Evolutionary conservation across 2,113 vertebrate species (phyloP), one percentile per base, ranked within the genome.

Genomic region (Acanthisitta chloris): DNA sequence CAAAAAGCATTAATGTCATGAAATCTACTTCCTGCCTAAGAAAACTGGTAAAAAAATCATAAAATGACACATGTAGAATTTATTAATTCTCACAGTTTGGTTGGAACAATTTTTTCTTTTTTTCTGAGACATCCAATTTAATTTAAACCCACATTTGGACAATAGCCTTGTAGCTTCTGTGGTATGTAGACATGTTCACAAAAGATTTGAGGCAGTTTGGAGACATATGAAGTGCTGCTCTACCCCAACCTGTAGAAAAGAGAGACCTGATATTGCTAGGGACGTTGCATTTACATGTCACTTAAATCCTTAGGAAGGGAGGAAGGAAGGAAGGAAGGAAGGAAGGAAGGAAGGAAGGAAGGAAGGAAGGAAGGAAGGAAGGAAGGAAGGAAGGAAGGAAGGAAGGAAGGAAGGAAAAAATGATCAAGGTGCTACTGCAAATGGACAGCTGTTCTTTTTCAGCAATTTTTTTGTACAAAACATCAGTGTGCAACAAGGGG

Each of bases 81-180:
- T 86, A 36, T 40, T 91, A 62, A 45, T 76, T 89, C 48, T 80
- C 46, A 72, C 9, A 89, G 18, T 1, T 81, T 28, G 11, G 2
- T 62, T 81, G 57, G 69, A 89, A 52, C 3, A 14, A 42, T 62
- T 57, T 71, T 14, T 3, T 6, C 17, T 72, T 80, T 86, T 67
- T 86, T 92, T 17, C 52, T 79, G 52, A 93, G 43, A 76, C 15
- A 54, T 72, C 14, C 65, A 90, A 48, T 71, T 96, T 80, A 88
- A 91, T 94, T 91, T 85, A 94, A 94, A 82, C 20, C 69, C 42
- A 76, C 3, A 28, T 16, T 6, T 38, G 40, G 38, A 87, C 74
- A 72, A 94, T 96, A 87, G 70, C 58, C 13, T 76, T 76, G 61
- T 83, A 94, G 71, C 69, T 92, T 95, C 66, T 71, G 61, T 76